These are phyloP conservation scores for Stenolophus ochropezus DNA, from an alignment of 2,888 invertebrate genomes.

Conservation along the genomic window DNA sequence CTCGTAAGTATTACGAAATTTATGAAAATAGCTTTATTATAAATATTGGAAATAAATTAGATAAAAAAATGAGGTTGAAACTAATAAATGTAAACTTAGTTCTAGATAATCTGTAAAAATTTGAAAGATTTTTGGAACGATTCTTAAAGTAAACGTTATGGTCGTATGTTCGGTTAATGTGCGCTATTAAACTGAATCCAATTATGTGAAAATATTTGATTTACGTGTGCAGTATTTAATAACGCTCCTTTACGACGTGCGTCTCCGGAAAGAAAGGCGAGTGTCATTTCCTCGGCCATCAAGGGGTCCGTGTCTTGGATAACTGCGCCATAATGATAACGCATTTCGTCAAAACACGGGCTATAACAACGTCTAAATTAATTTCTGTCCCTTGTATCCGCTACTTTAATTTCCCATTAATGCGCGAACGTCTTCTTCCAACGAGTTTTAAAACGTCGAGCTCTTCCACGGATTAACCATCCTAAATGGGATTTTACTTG, in stretches of 20 bases:
- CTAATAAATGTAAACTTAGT: too few relatives aligned
- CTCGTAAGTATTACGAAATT: too few relatives aligned
- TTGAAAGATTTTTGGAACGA: too few relatives aligned
- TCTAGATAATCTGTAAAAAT: too few relatives aligned
- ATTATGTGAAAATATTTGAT: neutral
- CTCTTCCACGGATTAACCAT: conserved; percentile 33
- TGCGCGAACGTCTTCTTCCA: conserved; percentile 50
- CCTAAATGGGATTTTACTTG: conserved; percentile 44
- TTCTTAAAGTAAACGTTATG: too few relatives aligned
- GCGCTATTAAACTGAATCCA: neutral
- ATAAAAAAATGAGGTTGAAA: too few relatives aligned
- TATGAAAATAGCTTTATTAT: too few relatives aligned
- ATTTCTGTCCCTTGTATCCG: conserved; percentile 64
- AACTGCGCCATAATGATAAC: conserved; percentile 66
- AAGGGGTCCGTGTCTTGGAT: conserved; percentile 56
- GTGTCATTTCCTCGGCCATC: conserved; percentile 40
- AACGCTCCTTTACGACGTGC: neutral
- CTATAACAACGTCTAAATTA: conserved; percentile 63
- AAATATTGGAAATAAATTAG: too few relatives aligned
- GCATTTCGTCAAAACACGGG: conserved; percentile 65
- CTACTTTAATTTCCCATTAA: conserved; percentile 65
- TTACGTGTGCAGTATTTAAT: neutral
- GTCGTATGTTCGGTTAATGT: too few relatives aligned
- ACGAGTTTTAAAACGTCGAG: conserved; percentile 42
- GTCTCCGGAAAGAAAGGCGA: neutral